Conservation (phyloP, 2,888 invertebrate genomes). For the Cataglyphis albicans region DNA sequence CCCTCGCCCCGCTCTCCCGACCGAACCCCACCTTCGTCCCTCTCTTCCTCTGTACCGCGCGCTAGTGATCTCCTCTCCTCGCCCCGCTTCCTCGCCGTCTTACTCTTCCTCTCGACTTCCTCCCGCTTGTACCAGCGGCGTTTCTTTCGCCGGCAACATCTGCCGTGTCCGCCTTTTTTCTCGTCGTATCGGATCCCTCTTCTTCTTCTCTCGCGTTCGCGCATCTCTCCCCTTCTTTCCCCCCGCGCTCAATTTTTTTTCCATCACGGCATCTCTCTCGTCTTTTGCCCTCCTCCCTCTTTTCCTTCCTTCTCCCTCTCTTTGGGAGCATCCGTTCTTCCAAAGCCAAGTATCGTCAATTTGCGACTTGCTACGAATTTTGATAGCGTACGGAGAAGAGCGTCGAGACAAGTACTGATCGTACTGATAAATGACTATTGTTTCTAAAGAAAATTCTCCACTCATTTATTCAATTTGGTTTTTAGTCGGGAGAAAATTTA, state of each 20-base stretch:
- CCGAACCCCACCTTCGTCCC: conserved; percentile 58
- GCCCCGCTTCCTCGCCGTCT: conserved; percentile 54
- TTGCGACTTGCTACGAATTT: conserved; percentile 47
- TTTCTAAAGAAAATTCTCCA: not conserved
- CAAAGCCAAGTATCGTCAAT: conserved; percentile 48
- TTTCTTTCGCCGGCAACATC: conserved; percentile 75
- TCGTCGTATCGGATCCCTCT: conserved; percentile 53
- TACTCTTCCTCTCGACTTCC: conserved; percentile 72
- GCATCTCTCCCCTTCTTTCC: conserved; percentile 47
- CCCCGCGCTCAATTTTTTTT: conserved; percentile 45
- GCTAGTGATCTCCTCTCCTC: conserved; percentile 64
- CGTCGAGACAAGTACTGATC: not conserved
- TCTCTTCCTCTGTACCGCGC: conserved; percentile 64
- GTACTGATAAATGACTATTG: not conserved
- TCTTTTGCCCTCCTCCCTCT: conserved; percentile 35
- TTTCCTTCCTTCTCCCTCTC: conserved; percentile 16
- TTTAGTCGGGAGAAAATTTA: not conserved
- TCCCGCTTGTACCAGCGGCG: conserved; percentile 73
- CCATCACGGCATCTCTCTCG: conserved; percentile 38
- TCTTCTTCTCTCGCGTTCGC: conserved; percentile 43
- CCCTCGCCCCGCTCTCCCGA: conserved; percentile 59
- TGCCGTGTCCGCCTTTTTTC: conserved; percentile 72
- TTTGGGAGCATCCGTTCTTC: conserved; percentile 62
- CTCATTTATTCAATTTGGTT: not conserved
- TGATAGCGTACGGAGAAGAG: conserved; percentile 23